Conservation (phyloP, 2,888 invertebrate species). For the Sarcophaga caerulescens region DNA sequence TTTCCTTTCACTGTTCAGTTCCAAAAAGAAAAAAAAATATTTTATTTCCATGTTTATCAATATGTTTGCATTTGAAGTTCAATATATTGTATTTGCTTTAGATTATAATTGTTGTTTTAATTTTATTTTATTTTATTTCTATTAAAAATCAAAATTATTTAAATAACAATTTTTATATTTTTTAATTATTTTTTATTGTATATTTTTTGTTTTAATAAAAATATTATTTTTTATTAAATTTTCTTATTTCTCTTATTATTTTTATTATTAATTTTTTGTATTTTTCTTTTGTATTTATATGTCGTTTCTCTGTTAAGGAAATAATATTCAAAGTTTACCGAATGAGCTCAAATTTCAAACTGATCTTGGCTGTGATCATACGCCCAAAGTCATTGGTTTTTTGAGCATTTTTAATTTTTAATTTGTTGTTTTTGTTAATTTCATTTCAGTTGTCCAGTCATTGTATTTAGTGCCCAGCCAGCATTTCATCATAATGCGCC, state of each 20-base stretch:
- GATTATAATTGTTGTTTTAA: not conserved
- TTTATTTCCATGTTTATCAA: slow-evolving; percentile 6
- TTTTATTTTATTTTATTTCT: not conserved
- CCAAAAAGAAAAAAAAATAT: not conserved
- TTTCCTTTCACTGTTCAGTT: slow-evolving; percentile 10
- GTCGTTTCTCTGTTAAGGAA: not conserved
- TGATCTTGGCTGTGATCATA: slow-evolving; percentile 79
- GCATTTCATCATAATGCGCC: slow-evolving; percentile 67
- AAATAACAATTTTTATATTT: not conserved
- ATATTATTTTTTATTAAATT: not conserved
- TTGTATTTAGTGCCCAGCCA: slow-evolving; percentile 55
- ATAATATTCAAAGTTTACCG: slow-evolving; percentile 71
- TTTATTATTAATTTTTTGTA: not conserved
- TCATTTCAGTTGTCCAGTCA: slow-evolving; percentile 64
- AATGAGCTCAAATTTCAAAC: slow-evolving; percentile 79
- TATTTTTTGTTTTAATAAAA: not conserved
- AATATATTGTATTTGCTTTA: not conserved
- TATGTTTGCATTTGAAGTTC: slow-evolving; percentile 3
- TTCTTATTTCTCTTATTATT: not conserved
- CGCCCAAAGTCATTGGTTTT: slow-evolving; percentile 80
- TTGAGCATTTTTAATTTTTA: slow-evolving; percentile 63
- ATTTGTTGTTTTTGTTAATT: slow-evolving; percentile 60
- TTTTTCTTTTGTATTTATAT: not conserved
- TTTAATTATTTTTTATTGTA: not conserved
- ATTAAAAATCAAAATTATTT: too few species aligned